Evolutionary conservation across 2,113 vertebrate genomes (phyloP).

Genomic region (Opisthocomus hoazin): DNA sequence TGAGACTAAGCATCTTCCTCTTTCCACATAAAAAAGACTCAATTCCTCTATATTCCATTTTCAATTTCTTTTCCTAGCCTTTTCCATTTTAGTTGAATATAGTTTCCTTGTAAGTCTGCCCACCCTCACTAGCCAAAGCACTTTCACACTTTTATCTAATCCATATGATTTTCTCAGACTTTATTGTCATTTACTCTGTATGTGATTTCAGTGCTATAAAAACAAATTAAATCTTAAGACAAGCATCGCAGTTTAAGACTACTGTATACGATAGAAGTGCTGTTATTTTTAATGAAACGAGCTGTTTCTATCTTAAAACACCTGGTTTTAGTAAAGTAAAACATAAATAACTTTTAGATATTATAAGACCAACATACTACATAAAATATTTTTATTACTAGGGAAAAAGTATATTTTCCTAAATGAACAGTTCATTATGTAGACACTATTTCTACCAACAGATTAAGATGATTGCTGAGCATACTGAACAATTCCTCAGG

Average conservation of each 20-base stretch:
- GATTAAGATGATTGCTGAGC: neutral
- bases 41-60: neutral
- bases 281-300: neutral
- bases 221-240: neutral
- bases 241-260: neutral
- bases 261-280: neutral
- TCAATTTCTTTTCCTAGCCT: neutral
- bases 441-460: neutral
- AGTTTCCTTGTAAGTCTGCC: neutral
- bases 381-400: neutral
- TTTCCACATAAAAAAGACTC: neutral
- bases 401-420: neutral
- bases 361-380: neutral
- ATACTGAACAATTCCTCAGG: neutral
- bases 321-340: neutral
- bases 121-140: neutral
- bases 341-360: neutral
- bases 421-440: neutral
- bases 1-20: neutral
- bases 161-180: neutral
- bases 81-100: neutral
- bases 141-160: neutral
- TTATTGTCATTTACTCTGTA: neutral
- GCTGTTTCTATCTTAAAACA: neutral
- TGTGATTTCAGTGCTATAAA: neutral